Evolutionary conservation across 2,113 vertebrate species (phyloP), one percentile per base, ranked within the genome.

Genomic region (Corythornis vintsioides): DNA sequence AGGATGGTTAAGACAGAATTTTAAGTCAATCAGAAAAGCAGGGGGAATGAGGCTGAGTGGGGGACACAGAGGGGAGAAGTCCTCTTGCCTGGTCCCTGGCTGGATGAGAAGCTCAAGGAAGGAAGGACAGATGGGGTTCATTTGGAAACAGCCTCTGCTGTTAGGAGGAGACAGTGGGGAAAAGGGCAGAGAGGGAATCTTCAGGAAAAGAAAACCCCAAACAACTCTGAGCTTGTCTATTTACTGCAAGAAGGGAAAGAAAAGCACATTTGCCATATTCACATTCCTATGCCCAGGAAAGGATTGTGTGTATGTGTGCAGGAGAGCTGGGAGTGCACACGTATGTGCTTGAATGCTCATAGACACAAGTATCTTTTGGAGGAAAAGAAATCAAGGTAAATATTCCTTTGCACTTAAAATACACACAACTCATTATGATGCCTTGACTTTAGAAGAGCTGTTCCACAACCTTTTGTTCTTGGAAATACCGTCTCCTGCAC

Each of bases 221-320:
- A 11, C 77, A n/a, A 1, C 10, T 16, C 13, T 26, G 13, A 43
- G 2, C 0, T 0, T 3, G 1, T 18, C 52, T 18, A 14, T 50
- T 20, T 42, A 1, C 57, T 72, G 48, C 21, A 24, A 9, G 55
- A 19, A 77, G 35, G 22, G 76, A 35, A 61, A 24, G 69, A 63
- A n/a, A 61, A 83, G 22, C 3, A 4, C 4, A 0, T n/a, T 40
- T 73, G n/a, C 47, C 47, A 14, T 3, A 1, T 66, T 55, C 21
- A 7, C 21, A 50, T 75, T 48, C 15, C 55, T 64, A 1, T 61
- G 31, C 14, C 13, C 26, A 53, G 29, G n/a, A 33, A 76, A 66
- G 60, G n/a, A 35, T 6, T 76, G 31, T 29, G 3, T 15, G 10
- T 14, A 9, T 52, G 26, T 59, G 15, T 8, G 18, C 40, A 43